Base-by-base conservation (phyloP, 2,888 invertebrate genomes). In the Teinopalpus imperialis region DNA sequence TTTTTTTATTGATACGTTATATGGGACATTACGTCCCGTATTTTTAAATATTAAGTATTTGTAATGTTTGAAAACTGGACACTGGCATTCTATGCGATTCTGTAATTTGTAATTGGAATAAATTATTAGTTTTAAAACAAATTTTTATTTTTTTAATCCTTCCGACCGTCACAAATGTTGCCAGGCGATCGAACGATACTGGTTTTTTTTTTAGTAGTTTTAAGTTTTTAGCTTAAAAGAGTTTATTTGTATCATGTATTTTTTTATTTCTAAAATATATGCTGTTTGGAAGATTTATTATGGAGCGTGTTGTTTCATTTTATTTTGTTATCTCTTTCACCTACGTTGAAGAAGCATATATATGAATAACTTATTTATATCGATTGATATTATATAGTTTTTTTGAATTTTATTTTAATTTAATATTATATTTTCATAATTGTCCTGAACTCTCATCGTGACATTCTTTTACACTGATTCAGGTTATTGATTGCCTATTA, bases 201-300 rank as follows among this genome's bases (percentile, higher is more conserved):
- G 62, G 65, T 57, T 51, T 51, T 53, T 55, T 54, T 55, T 59
- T 64, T 57, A 54, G 53, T 52, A 57, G 54, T 51, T 55, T 69
- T 72, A 71, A 66, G 48, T 58, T 59, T 61, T 63, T 71, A 74
- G 76, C 67, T 74, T 77, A 74, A 61, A 66, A 69, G 63, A 75
- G 66, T 70, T 77, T 76, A 69, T 66, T 68, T 77, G 76, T 81
- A 80, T 61, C 72, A 64, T 80, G 77, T 77, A 73, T 76, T 81
- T 80, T 74, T 80, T 81, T 79, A 74, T 76, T 77, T 77, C 71
- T 66, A 69, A 75, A 81, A 77, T 81, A 81, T 81, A 81, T 74
- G 81, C 81, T 78, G 77, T 79, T 79, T 79, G 74, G 71, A 78
- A 72, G 71, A 68, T 78, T 75, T 79, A 79, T 78, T 79, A 78